phyloP scores from a whole-genome alignment of 2,113 vertebrate genomes.

The Rallus limicola region DNA sequence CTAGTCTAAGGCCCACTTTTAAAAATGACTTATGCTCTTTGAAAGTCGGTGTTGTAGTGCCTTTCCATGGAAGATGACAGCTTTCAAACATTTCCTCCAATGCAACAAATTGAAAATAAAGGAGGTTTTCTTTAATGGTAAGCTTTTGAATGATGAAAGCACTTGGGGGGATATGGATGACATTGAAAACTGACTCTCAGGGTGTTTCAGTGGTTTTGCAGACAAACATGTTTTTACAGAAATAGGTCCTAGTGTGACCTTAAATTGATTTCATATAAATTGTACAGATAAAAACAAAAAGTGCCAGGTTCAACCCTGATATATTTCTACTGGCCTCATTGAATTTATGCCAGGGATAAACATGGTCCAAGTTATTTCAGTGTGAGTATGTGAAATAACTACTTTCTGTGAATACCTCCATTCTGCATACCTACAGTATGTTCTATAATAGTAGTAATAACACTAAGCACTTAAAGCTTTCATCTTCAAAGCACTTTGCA shows the following conservation, averaged over 20 bases:
- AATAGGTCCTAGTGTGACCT: not conserved
- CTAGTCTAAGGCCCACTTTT: not conserved
- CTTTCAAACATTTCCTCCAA: constrained; percentile 18
- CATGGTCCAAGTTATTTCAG: not conserved
- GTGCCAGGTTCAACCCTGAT: not conserved
- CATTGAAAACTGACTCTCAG: not conserved
- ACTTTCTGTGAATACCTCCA: not conserved
- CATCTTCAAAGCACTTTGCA: not conserved
- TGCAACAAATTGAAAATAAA: constrained; percentile 21
- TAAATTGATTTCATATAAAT: not conserved
- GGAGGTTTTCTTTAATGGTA: not conserved
- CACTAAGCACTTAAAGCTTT: not conserved
- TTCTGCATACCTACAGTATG: not conserved
- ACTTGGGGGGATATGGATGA: not conserved
- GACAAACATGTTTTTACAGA: not conserved
- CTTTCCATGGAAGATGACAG: not conserved
- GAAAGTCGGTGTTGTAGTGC: not conserved
- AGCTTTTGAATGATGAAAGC: constrained; percentile 3
- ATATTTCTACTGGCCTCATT: not conserved
- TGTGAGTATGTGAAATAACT: not conserved
- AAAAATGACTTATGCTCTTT: not conserved
- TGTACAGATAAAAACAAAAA: not conserved
- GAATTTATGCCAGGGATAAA: not conserved
- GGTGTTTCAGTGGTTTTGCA: not conserved
- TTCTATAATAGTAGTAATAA: not conserved